Percentiles rank a stretch among this genome's conserved stretches.
phyloP scores from a whole-genome alignment of 1,140 invertebrate species.

The Dreissena rostriformis region DNA sequence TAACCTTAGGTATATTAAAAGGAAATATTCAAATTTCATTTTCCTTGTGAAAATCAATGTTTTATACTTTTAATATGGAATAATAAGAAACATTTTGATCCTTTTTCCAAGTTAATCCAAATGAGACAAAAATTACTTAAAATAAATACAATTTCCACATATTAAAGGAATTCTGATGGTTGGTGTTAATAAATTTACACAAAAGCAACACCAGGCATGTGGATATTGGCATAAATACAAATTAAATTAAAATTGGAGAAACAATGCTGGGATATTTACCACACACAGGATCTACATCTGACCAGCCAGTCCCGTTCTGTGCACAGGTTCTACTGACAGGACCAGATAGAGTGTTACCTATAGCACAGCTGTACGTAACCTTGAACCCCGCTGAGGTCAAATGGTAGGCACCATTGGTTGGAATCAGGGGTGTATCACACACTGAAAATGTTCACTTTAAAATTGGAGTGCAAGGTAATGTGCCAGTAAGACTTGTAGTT shows the following conservation, averaged over 20 bases:
- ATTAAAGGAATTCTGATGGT: too few species aligned
- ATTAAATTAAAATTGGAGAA: not conserved
- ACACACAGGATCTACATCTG: slow-evolving; percentile 21
- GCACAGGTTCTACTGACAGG: slow-evolving; percentile 11
- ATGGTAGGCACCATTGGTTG: slow-evolving; percentile 3
- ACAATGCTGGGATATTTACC: slow-evolving; percentile 23
- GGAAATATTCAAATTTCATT: too few species aligned
- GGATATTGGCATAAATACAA: not conserved
- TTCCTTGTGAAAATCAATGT: too few species aligned
- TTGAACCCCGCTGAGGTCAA: not conserved
- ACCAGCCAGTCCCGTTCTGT: slow-evolving; percentile 22
- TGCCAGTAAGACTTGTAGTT: too few species aligned
- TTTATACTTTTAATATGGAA: too few species aligned
- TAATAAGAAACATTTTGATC: too few species aligned
- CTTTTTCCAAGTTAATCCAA: too few species aligned
- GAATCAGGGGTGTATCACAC: slow-evolving; percentile 18
- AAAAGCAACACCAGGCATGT: not conserved
- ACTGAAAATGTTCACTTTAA: slow-evolving; percentile 22
- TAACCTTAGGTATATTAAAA: too few species aligned
- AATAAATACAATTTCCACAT: too few species aligned
- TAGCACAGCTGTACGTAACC: slow-evolving; percentile 23
- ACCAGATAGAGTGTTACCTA: slow-evolving; percentile 22
- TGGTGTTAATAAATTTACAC: not conserved
- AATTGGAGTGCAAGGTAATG: too few species aligned
- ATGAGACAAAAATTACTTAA: too few species aligned